Conservation (phyloP, 2,888 invertebrate genomes). For the Aleiodes leptofemur region DNA sequence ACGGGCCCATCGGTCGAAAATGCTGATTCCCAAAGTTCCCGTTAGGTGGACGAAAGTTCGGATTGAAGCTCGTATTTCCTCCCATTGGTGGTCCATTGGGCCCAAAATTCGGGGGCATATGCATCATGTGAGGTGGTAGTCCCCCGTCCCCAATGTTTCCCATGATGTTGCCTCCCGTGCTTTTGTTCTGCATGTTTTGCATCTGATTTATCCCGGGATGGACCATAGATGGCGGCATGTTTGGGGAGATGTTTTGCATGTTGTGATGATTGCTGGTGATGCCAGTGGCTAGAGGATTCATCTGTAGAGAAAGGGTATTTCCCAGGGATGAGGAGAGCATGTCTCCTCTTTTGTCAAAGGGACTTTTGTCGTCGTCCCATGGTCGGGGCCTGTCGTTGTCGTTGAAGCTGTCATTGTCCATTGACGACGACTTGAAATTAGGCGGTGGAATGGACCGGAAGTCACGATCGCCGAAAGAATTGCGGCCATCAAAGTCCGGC, state of each 20-base stretch:
- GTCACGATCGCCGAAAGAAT: conserved; percentile 65
- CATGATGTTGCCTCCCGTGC: conserved; percentile 50
- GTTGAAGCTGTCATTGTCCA: conserved; percentile 50
- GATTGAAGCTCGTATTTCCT: conserved; percentile 64
- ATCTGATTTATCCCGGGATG: conserved; percentile 61
- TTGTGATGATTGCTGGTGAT: conserved; percentile 66
- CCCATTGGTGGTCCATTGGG: conserved; percentile 68
- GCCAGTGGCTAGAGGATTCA: conserved; percentile 55
- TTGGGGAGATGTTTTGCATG: conserved; percentile 70
- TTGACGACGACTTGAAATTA: conserved; percentile 50
- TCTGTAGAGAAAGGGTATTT: conserved; percentile 56
- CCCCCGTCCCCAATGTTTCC: conserved; percentile 62
- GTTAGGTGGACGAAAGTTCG: conserved; percentile 64
- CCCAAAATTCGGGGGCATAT: conserved; percentile 69
- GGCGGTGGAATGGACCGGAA: conserved; percentile 58
- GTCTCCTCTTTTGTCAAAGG: conserved; percentile 67
- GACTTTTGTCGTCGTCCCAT: conserved; percentile 67
- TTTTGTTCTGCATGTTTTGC: conserved; percentile 59
- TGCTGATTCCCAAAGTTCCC: conserved; percentile 69
- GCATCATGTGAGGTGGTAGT: conserved; percentile 66
- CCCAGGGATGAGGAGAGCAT: conserved; percentile 59
- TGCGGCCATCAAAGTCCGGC: conserved; percentile 64
- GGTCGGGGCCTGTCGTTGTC: conserved; percentile 57
- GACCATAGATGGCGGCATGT: conserved; percentile 64
- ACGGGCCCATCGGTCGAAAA: conserved; percentile 68